Evolutionary conservation across 2,888 invertebrate genomes (phyloP).

Genomic region (Morinoia aosen): DNA sequence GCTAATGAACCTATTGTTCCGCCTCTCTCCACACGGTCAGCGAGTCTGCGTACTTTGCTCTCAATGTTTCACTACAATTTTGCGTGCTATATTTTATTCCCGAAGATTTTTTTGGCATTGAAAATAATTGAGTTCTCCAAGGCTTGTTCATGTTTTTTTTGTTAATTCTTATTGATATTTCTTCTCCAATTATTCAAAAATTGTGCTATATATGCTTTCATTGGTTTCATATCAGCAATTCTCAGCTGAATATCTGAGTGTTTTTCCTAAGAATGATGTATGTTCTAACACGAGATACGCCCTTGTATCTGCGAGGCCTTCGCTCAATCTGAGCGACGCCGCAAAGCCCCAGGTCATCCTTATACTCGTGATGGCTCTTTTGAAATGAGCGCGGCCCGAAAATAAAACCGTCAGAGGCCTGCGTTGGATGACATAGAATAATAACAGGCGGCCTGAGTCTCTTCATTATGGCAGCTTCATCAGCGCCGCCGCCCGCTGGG

Average conservation of each 20-base stretch:
- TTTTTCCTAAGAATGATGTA: not conserved
- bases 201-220: not conserved
- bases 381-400: not conserved
- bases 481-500: not conserved
- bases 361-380: not conserved
- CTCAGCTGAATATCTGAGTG: not conserved
- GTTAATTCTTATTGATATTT: not conserved
- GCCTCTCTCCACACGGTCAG: not conserved
- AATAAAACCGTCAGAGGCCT: conserved; percentile 7
- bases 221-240: too few relatives aligned
- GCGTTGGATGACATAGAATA: conserved; percentile 36
- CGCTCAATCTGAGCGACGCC: not conserved
- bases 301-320: not conserved
- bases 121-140: not conserved
- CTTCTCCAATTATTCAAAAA: not conserved
- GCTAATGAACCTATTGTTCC: not conserved
- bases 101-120: too few relatives aligned
- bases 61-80: too few relatives aligned
- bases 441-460: not conserved
- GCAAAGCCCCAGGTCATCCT: not conserved
- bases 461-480: not conserved
- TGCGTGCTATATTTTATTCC: too few relatives aligned
- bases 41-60: too few relatives aligned
- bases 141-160: not conserved
- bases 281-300: not conserved